phyloP scores from a whole-genome alignment of 2,113 vertebrate species.

The Sprattus sprattus region DNA sequence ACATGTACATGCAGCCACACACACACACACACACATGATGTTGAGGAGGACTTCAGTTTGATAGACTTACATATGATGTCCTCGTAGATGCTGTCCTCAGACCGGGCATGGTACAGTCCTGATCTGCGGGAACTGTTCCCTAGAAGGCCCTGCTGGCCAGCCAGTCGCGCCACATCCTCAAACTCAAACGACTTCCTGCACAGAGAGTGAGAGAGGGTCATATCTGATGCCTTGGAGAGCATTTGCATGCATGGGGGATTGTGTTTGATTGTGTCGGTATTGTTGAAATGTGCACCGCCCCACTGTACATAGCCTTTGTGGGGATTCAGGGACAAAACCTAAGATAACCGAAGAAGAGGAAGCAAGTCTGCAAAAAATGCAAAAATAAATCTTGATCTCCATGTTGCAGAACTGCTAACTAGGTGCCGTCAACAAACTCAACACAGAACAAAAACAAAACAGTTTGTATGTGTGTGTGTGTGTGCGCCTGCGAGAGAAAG shows the following conservation, averaged over 20 bases:
- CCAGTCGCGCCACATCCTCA: slow-evolving; percentile 86
- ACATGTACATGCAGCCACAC: background rate
- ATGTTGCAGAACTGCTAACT: background rate
- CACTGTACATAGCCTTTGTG: background rate
- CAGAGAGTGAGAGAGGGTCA: slow-evolving; percentile 43
- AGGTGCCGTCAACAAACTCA: background rate
- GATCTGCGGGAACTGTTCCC: slow-evolving; percentile 65
- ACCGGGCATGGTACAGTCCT: slow-evolving; percentile 80
- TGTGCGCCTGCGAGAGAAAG: background rate
- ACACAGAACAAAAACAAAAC: background rate
- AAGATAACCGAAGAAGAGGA: background rate
- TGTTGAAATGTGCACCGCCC: background rate
- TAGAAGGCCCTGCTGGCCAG: slow-evolving; percentile 65
- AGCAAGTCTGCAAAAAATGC: background rate
- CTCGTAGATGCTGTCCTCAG: slow-evolving; percentile 95
- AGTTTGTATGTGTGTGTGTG: background rate
- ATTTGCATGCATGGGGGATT: background rate
- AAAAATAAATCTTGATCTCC: background rate
- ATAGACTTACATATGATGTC: slow-evolving; percentile 89
- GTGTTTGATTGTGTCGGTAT: background rate
- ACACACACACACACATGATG: background rate
- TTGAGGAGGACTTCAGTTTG: too few species aligned
- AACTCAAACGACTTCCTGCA: slow-evolving; percentile 97
- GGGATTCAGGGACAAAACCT: background rate
- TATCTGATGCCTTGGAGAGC: background rate